Evolutionary conservation across 2,888 invertebrate genomes (phyloP), one percentile per base, ranked within the genome.

Genomic region (Ischnura elegans): DNA sequence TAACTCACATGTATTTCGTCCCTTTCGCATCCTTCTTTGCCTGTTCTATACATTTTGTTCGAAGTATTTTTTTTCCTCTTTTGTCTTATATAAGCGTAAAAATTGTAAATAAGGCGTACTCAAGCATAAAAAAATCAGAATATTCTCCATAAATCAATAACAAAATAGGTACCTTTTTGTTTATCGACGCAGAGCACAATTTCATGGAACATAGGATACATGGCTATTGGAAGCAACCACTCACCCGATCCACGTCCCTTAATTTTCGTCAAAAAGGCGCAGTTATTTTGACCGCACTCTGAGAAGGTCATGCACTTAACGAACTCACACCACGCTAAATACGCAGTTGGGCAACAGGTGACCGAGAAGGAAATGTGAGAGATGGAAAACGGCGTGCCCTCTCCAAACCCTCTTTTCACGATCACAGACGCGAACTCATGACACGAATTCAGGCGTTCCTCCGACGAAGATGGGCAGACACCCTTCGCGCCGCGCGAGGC

Each of bases 391-490:
- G 76, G 36, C 36, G 36, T 76, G 29, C 6, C 29, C 2, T 2
- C 8, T 2, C 13, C 10, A 25, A 36, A 76, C 36, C 76, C 76
- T 36, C 76, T 36, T 76, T 61, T 61, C 36, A 29, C 76, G 76
- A 76, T 76, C 76, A 76, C 29, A 76, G 76, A 25, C 76, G 76
- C 76, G 36, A 29, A 76, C 76, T 29, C 36, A 76, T 76, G 76
- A 76, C 76, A 36, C 76, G 29, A 36, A 36, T 76, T 76, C 76
- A 76, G 29, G 76, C 29, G 29, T 10, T 36, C 13, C 36, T 36
- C 2, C 21, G 36, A 76, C n/a, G 13, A 36, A 76, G 76, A 76
- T 76, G 36, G 76, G 36, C 76, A 76, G 76, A 76, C 76, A 36
- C 76, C 29, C 36, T 76, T 76, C 76, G 10, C 76, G 29, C 16